phyloP scores from a whole-genome alignment of 2,888 invertebrate species.

The Trichogramma evanescens region DNA sequence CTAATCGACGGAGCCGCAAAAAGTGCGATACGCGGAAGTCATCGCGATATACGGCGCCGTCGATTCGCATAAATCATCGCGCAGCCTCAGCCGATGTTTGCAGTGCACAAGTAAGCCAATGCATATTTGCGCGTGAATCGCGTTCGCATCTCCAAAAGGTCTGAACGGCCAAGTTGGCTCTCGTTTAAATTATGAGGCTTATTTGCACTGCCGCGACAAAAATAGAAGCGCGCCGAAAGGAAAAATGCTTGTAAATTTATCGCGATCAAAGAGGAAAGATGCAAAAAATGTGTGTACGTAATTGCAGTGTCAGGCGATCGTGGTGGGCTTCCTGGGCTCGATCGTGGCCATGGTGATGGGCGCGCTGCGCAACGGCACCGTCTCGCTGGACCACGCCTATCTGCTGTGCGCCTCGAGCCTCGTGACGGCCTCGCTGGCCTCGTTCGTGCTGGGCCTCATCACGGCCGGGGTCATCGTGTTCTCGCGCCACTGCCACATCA shows the following conservation, averaged over 20 bases:
- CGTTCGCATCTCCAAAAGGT: too few species aligned
- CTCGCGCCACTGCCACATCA: conserved; percentile 62
- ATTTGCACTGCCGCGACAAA: too few species aligned
- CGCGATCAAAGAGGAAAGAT: too few species aligned
- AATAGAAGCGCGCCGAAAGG: too few species aligned
- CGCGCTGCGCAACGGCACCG: conserved; percentile 57
- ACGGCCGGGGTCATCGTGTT: conserved; percentile 67
- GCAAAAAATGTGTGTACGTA: neutral
- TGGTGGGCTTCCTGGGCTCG: conserved; percentile 66
- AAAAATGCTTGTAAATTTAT: too few species aligned
- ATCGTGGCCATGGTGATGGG: conserved; percentile 64
- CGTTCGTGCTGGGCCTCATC: conserved; percentile 63
- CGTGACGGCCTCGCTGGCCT: conserved; percentile 69
- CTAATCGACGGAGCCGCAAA: neutral
- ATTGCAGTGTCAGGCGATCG: conserved; percentile 61
- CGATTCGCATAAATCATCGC: too few species aligned
- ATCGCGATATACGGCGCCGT: neutral
- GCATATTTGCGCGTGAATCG: too few species aligned
- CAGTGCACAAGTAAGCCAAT: too few species aligned
- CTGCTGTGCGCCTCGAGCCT: conserved; percentile 68
- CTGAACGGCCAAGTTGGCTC: too few species aligned
- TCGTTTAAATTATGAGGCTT: too few species aligned
- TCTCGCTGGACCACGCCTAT: conserved; percentile 61
- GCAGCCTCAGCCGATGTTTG: too few species aligned
- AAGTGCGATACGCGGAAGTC: neutral